A percentile compares a stretch with the other conserved stretches of the same genome.
phyloP scores from a whole-genome alignment of 2,113 vertebrate genomes.

The Podilymbus podiceps region DNA sequence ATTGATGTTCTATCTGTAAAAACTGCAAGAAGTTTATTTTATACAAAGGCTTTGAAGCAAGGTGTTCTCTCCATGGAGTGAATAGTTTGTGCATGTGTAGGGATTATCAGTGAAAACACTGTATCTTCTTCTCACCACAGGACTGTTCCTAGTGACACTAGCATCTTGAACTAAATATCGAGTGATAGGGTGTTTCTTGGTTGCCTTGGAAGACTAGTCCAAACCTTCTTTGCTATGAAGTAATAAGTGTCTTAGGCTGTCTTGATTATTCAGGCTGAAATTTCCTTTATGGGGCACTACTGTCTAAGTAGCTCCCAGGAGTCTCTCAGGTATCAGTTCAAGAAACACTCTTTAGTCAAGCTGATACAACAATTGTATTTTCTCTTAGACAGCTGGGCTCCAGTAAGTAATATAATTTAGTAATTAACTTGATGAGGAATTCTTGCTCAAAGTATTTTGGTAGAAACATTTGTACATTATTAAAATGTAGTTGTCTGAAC shows the following conservation, averaged over 20 bases:
- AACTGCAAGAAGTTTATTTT: not conserved
- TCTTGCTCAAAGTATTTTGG: not conserved
- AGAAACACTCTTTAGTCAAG: not conserved
- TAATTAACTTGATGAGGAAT: not conserved
- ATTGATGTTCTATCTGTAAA: not conserved
- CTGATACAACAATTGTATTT: not conserved
- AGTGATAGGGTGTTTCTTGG: not conserved
- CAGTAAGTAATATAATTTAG: not conserved
- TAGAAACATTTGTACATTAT: not conserved
- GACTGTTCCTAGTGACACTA: not conserved
- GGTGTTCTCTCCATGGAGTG: not conserved
- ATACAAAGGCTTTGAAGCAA: not conserved
- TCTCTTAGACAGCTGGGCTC: not conserved
- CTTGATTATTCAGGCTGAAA: not conserved
- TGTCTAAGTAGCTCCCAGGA: not conserved
- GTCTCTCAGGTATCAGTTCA: not conserved
- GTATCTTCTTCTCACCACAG: not conserved
- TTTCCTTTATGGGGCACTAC: not conserved
- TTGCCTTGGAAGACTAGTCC: not conserved
- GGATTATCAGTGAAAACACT: not conserved
- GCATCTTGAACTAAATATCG: not conserved
- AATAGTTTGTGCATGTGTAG: not conserved
- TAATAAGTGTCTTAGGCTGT: not conserved
- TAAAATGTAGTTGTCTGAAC: not conserved
- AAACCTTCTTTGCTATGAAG: not conserved